These are phyloP conservation scores for Pavo muticus DNA, from an alignment of 2,113 vertebrate genomes.

Conservation along the genomic window DNA sequence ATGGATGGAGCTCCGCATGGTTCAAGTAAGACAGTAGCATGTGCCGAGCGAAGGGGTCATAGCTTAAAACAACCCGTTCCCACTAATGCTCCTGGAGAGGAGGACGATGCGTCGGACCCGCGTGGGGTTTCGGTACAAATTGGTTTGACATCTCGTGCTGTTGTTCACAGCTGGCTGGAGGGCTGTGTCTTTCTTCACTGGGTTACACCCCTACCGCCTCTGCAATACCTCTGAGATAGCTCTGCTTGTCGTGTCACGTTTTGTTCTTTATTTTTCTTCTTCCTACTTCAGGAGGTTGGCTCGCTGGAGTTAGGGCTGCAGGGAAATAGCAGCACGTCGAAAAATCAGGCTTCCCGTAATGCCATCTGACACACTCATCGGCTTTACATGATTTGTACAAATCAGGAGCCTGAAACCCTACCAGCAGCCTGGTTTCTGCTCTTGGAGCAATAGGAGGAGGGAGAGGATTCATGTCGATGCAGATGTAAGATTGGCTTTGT, in stretches of 20 bases:
- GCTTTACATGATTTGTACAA: conserved; percentile 5
- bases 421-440: not conserved
- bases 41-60: conserved; percentile 76
- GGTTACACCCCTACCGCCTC: not conserved
- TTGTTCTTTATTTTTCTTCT: fast-evolving
- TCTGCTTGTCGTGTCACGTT: not conserved
- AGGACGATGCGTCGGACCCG: not conserved
- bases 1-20: conserved; percentile 56
- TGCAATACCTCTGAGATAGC: fast-evolving
- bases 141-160: not conserved
- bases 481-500: not conserved
- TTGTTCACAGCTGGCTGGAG: not conserved
- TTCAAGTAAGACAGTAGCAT: conserved; percentile 76
- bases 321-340: not conserved
- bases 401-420: conserved; percentile 5
- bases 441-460: not conserved
- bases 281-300: not conserved
- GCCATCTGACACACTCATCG: not conserved
- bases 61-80: conserved; percentile 48
- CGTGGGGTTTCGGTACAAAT: not conserved
- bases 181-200: not conserved
- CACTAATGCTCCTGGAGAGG: not conserved
- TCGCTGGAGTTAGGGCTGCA: not conserved
- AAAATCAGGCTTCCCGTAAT: not conserved
- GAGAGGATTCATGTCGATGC: not conserved